phyloP scores from a whole-genome alignment of 2,797 vertebrate species.

The Pogoniulus pusillus region DNA sequence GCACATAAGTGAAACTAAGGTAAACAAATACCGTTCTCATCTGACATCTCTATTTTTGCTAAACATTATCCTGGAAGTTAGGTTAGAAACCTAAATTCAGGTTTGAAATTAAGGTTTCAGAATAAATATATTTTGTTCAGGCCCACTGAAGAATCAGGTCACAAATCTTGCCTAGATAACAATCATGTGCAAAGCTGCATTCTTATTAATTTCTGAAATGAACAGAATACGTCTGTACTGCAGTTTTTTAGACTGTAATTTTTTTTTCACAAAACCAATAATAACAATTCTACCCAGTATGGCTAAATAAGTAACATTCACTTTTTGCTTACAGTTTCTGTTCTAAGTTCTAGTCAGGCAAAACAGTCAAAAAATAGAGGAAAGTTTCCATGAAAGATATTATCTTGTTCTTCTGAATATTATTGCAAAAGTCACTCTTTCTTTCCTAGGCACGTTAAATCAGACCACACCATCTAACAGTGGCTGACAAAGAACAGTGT shows the following conservation, averaged over 20 bases:
- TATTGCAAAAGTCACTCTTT: not conserved
- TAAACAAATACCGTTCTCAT: not conserved
- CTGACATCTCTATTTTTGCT: not conserved
- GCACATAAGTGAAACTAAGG: not conserved
- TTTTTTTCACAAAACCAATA: not conserved
- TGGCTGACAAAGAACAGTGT: not conserved
- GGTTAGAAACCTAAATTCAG: not conserved
- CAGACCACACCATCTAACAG: not conserved
- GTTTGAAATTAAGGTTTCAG: not conserved
- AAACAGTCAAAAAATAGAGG: not conserved
- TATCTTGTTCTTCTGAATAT: not conserved
- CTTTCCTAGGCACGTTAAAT: not conserved
- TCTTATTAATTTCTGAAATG: not conserved
- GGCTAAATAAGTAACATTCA: not conserved
- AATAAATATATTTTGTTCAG: not conserved
- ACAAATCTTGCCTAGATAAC: not conserved
- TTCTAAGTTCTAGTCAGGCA: not conserved
- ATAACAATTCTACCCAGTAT: not conserved
- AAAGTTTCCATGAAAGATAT: conserved; percentile 5
- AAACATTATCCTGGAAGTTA: not conserved
- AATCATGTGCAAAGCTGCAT: not conserved
- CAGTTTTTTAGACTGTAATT: not conserved
- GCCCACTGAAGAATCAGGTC: not conserved
- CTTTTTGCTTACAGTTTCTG: not conserved
- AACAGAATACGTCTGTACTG: not conserved